These are phyloP conservation scores for human (Homo sapiens) DNA, from an alignment of 2,113 vertebrate genomes.

Conservation along the genomic window DNA sequence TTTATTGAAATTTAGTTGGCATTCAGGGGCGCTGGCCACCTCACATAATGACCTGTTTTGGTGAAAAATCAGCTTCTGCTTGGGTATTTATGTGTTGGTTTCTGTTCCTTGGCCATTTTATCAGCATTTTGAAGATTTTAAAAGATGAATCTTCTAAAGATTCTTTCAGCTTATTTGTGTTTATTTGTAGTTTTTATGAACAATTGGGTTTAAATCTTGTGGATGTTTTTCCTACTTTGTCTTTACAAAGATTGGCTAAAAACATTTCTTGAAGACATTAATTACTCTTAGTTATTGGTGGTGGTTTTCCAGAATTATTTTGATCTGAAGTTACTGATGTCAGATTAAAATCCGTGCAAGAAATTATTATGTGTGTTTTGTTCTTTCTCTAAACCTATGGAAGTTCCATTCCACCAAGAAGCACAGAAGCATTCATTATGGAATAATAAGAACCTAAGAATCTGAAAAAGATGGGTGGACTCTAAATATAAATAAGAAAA, in stretches of 20 bases:
- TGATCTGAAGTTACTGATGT: slow-evolving; percentile 39
- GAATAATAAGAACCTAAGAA: neutral
- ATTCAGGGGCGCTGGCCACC: neutral
- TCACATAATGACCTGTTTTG: neutral
- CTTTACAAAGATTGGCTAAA: neutral
- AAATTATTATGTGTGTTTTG: neutral
- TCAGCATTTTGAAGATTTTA: slow-evolving; percentile 23
- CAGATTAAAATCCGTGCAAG: neutral
- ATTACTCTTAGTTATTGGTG: neutral
- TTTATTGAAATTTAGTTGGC: neutral
- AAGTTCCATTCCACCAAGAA: neutral
- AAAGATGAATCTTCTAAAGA: neutral
- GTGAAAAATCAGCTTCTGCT: neutral
- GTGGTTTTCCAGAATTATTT: neutral
- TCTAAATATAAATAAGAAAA: neutral
- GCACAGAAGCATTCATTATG: neutral
- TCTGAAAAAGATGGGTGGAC: neutral
- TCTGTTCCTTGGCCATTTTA: neutral
- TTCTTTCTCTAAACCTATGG: neutral
- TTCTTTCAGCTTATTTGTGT: neutral
- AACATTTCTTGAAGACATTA: neutral
- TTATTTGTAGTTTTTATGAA: slow-evolving; percentile 40
- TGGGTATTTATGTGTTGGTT: slow-evolving; percentile 1
- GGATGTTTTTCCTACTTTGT: neutral
- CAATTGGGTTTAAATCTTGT: neutral